Base-by-base conservation (phyloP, 92 coral and sea anemone genomes). In the Heteractis magnifica region DNA sequence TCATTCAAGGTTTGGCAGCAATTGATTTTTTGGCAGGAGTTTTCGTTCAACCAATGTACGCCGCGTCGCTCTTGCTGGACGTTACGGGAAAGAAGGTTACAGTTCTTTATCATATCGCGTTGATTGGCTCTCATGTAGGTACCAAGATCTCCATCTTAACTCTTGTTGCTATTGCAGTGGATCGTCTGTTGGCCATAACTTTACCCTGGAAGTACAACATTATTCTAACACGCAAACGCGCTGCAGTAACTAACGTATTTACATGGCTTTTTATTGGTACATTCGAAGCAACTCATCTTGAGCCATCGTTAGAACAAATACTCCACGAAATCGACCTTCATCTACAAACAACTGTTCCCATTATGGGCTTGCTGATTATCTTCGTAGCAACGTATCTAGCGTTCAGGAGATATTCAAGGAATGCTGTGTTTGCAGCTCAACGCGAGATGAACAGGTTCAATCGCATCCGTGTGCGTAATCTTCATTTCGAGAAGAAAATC, bases 121-220 rank as follows among this genome's bases (percentile, higher is more conserved):
- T 77, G 4, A 82, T 90, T 70, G 91, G 88, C 0, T 90, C 93
- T 65, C 91, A 90, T 76, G 59, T 87, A 15, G 87, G 72, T 48
- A 82, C 93, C 5, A 92, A 92, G 77, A 87, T 92, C 11, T 92
- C 95, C 4, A 89, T 92, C 82, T 53, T 82, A 34, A 90, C 93
- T 9, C 88, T 92, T 0, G 90, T 92, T 0, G 95, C 85, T 5
- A 64, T 92, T 73, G 85, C 95, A 2, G 26, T 92, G 21, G 95
- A 92, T 75, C 87, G 95, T 19, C 86, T 81, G 13, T 76, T 92
- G 18, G 93, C 91, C 1, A 82, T 92, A 34, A 84, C 86, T 49
- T 87, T 90, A 16, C 75, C 88, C 0, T 87, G 84, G 93, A 87
- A 75, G 83, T 90, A 92, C 78, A 87, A 68, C 52, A 52, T 16